These are phyloP conservation scores for Mnemiopsis leidyi DNA, from an alignment of 37 sponge, comb jelly and placozoan genomes.

Conservation along the genomic window DNA sequence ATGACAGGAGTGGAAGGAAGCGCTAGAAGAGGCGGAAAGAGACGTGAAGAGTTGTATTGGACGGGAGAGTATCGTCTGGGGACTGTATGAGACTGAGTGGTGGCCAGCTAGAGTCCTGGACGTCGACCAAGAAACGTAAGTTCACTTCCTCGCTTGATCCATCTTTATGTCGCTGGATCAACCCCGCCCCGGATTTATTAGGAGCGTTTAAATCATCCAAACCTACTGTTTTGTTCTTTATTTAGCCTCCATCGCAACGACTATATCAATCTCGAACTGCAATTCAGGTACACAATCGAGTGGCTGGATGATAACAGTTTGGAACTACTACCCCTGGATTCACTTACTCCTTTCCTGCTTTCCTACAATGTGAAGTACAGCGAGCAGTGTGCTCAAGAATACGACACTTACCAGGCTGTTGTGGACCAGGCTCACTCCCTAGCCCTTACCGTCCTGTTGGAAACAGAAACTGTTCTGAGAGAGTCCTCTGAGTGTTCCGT, in stretches of 20 bases:
- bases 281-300: slow-evolving; percentile 6
- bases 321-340: background rate
- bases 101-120: slow-evolving; percentile 23
- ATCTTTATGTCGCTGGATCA: no score
- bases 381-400: background rate
- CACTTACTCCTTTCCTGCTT: slow-evolving; percentile 29
- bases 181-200: no score
- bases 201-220: no score
- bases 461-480: background rate
- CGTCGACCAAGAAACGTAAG: background rate
- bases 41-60: slow-evolving; percentile 49
- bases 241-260: no score
- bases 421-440: background rate
- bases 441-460: background rate
- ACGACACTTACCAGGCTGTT: background rate
- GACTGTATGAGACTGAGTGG: background rate
- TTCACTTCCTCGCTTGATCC: no score
- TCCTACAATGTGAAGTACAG: slow-evolving; percentile 13
- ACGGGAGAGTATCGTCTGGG: slow-evolving; percentile 47
- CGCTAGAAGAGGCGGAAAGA: slow-evolving; percentile 17
- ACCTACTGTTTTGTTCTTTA: no score
- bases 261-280: no score
- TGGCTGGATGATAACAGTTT: slow-evolving; percentile 61
- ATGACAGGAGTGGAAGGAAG: slow-evolving; percentile 60
- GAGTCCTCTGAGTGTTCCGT: no score